A percentile compares a stretch with the other conserved stretches of the same genome.
Evolutionary conservation across 2,113 vertebrate species (phyloP).

Genomic region (Grus americana): DNA sequence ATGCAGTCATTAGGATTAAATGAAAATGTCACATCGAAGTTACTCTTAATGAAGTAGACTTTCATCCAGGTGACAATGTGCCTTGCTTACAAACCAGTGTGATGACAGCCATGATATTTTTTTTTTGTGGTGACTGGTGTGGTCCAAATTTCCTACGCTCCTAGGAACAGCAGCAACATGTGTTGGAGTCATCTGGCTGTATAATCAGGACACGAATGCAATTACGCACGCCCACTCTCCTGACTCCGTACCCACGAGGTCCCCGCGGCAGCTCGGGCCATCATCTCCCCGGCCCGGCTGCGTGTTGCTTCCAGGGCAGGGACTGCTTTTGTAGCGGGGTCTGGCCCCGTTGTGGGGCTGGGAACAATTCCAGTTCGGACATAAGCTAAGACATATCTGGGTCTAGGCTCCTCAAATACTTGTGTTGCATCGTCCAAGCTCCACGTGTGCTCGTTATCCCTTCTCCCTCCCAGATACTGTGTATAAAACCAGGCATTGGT

Average conservation of each 20-base stretch:
- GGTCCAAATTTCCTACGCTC: conserved; percentile 15
- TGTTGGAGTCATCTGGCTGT: conserved; percentile 41
- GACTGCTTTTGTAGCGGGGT: neutral
- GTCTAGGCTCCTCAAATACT: neutral
- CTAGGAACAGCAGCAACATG: conserved; percentile 52
- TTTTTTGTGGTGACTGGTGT: neutral
- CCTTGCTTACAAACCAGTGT: neutral
- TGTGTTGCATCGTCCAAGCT: neutral
- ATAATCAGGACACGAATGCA: neutral
- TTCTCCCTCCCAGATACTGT: neutral
- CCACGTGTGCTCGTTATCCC: rapidly evolving
- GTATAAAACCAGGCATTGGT: neutral
- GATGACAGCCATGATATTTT: neutral
- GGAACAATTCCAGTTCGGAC: neutral
- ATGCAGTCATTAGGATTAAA: conserved; percentile 30
- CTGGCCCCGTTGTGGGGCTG: neutral
- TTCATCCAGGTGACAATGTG: conserved; percentile 30
- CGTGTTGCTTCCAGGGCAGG: neutral
- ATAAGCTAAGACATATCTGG: neutral
- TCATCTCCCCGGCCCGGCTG: neutral
- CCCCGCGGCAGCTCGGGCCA: rapidly evolving
- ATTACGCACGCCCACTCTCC: neutral
- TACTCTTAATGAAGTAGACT: conserved; percentile 8
- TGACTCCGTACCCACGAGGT: neutral
- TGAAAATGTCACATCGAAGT: neutral